Evolutionary conservation across 2,797 vertebrate genomes (phyloP), one percentile per base, ranked within the genome.

Genomic region (Macropodus opercularis): DNA sequence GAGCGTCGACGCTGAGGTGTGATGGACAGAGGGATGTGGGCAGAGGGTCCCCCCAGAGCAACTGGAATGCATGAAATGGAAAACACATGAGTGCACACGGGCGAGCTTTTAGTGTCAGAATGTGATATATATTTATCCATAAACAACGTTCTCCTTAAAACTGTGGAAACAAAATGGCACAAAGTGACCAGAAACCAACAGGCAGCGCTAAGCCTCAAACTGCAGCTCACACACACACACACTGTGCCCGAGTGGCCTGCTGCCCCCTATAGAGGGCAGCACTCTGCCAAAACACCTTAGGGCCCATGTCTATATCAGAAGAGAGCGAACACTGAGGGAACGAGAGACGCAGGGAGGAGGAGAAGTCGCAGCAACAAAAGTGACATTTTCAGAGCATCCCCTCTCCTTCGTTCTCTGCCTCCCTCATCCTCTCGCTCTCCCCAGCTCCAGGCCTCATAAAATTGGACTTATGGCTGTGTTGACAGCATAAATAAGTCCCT

Each of bases 401-500:
- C 12, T 11, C 29, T 10, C 10, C 10, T 11, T 90, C 88, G 72
- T 89, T 92, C 91, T 92, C 86, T 91, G 52, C 89, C 92, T 93
- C 93, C 87, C 92, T 50, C 55, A 52, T 59, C 69, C 76, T 35
- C 73, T 57, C 58, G 48, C 23, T 55, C 92, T 87, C 91, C 86
- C 90, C 84, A 87, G 92, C 95, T 94, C 85, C 91, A 90, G 94
- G 95, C 93, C 90, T 95, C 94, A 90, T 97, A 97, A 98, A 97
- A 95, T 95, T 96, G 95, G 94, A 96, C 95, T 95, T 95, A 96
- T 93, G 94, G 95, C 95, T 96, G 91, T 89, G 94, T 95, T 95
- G 93, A 93, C 93, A 94, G 94, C 96, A 97, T 98, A 98, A 98
- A 98, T 98, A 97, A 98, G 96, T 97, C 96, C 95, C 95, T 98